phyloP scores from a whole-genome alignment of 2,113 vertebrate species.

The Hiodon alosoides region DNA sequence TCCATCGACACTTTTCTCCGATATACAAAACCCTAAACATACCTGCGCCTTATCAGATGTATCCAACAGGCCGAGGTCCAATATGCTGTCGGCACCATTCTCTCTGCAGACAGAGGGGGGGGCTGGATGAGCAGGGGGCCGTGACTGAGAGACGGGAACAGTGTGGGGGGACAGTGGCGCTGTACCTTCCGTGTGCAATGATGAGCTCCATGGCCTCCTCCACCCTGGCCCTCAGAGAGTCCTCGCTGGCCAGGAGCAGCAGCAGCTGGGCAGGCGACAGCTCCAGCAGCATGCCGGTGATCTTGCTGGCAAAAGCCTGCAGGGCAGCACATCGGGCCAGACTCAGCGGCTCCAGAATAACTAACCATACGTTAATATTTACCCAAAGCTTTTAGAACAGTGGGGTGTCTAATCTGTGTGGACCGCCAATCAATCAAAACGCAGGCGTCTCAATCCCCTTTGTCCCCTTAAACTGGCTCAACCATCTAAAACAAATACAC shows the following conservation, averaged over 20 bases:
- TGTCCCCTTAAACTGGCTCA: no score
- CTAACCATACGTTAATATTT: no score
- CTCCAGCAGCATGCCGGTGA: constrained; percentile 96
- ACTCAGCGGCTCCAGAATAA: not conserved
- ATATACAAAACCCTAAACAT: constrained; percentile 32
- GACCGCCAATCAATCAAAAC: no score
- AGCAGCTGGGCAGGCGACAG: constrained; percentile 95
- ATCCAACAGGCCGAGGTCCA: constrained; percentile 92
- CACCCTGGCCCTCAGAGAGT: constrained; percentile 91
- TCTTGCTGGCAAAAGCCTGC: constrained; percentile 98
- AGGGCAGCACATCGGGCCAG: not conserved
- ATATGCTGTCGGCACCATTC: constrained; percentile 95
- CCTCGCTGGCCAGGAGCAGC: constrained; percentile 92
- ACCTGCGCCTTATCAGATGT: constrained; percentile 96
- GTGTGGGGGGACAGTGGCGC: not conserved
- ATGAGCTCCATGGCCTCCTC: constrained; percentile 99
- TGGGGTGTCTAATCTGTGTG: no score
- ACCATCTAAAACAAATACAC: no score
- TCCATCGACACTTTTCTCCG: no score
- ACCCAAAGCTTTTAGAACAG: no score
- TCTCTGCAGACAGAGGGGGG: constrained; percentile 65
- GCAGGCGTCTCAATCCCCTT: no score
- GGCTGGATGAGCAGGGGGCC: not conserved
- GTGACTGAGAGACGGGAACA: not conserved
- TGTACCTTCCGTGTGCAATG: constrained; percentile 95